These are phyloP conservation scores for Eudemis profundana DNA, from an alignment of 2,888 invertebrate species.

Conservation along the genomic window DNA sequence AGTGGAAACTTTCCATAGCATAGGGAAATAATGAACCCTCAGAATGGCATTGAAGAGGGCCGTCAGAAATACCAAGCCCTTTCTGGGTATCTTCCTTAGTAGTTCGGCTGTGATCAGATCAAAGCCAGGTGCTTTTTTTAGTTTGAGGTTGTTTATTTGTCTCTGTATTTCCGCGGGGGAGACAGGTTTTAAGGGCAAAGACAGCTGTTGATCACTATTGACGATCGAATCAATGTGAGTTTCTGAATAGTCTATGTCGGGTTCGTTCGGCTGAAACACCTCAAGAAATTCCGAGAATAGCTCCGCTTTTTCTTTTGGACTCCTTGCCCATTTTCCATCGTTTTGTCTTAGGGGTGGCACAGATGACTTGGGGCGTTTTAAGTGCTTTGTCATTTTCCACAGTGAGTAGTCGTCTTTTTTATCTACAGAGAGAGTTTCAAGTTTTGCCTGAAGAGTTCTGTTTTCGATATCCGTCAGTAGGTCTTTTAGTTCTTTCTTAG, in stretches of 20 bases:
- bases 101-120: slow-evolving; percentile 41
- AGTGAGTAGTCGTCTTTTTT: slow-evolving; percentile 14
- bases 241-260: background rate
- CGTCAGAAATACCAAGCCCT: slow-evolving; percentile 18
- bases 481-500: background rate
- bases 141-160: slow-evolving; percentile 20
- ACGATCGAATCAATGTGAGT: slow-evolving; percentile 7
- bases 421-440: slow-evolving; percentile 11
- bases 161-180: slow-evolving; percentile 20
- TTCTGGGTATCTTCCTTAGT: slow-evolving; percentile 33
- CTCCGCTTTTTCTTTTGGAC: slow-evolving; percentile 6
- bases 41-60: slow-evolving; percentile 43
- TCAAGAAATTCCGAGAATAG: background rate
- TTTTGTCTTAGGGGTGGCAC: slow-evolving; percentile 6
- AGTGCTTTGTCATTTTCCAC: slow-evolving; percentile 12
- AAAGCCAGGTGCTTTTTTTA: slow-evolving; percentile 44
- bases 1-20: slow-evolving; percentile 48
- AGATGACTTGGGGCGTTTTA: slow-evolving; percentile 5
- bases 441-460: slow-evolving; percentile 1
- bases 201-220: slow-evolving; percentile 20
- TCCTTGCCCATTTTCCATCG: slow-evolving; percentile 5
- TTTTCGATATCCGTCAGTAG: background rate
- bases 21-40: slow-evolving; percentile 29
- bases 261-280: slow-evolving; percentile 12
- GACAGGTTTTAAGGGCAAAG: slow-evolving; percentile 13